Base-by-base conservation (phyloP, 2,797 vertebrate genomes). In the Hippocampus kuda region DNA sequence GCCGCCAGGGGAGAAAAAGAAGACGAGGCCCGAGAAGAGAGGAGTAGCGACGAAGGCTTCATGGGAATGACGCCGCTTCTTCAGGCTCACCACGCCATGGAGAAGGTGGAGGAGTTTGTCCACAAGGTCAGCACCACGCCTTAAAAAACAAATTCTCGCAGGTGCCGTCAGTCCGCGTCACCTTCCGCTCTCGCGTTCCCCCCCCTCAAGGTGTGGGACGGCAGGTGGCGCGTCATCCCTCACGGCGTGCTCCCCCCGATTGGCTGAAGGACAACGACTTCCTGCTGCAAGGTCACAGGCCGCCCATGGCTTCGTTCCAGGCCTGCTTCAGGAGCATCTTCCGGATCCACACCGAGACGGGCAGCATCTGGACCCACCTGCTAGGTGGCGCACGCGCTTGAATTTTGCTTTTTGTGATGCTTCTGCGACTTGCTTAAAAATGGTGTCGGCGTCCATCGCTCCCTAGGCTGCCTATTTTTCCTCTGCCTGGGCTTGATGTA, bases 341-440 rank as follows among this genome's bases (percentile, higher is more conserved):
- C 88, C 93, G 96, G 88, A 98, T 98, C 91, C 97, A 99, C 84
- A 98, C 97, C 0, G 96, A 99, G 89, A 99, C 97, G 0, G 95
- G 96, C 70, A 99, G 98, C 92, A 99, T 99, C 90, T 98, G 96
- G 97, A 98, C 97, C 46, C 97, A 99, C 78, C 92, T 99, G 76
- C 86, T 98, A 79, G 96, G 95, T 96, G 91, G 16, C 34, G 34
- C 61, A 27, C 2, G n/a, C 53, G 18, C 11, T 61, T 34, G 26
- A 2, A 5, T 34, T 30, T 34, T 22, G 16, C 7, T 15, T 22
- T 3, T 1, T 38, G 61, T 22, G 61, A 24, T 42, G 11, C 27
- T 59, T 54, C 5, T 7, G 7, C 18, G 5, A 42, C 62, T 0
- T 26, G 12, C 8, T 48, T 1, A 30, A 34, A 11, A 18, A 5